These are phyloP conservation scores for Ptiloglossa arizonensis DNA, from an alignment of 1,140 invertebrate species.

Conservation along the genomic window DNA sequence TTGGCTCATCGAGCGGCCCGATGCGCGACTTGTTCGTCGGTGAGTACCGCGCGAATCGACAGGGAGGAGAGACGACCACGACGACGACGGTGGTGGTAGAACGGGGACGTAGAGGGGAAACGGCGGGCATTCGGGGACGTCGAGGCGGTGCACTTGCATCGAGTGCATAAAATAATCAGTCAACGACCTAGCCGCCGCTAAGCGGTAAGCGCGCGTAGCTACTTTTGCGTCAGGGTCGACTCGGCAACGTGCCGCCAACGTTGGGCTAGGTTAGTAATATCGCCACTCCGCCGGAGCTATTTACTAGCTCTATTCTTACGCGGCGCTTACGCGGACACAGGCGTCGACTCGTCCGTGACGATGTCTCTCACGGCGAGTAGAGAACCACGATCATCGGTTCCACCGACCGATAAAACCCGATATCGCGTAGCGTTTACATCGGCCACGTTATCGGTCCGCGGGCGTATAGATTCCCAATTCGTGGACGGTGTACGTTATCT, in stretches of 20 bases:
- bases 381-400: neutral
- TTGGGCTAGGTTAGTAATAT: slow-evolving; percentile 77
- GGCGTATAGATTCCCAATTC: slow-evolving; percentile 5
- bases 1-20: neutral
- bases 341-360: neutral
- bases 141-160: slow-evolving; percentile 60
- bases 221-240: slow-evolving; percentile 76
- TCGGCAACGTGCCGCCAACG: slow-evolving; percentile 67
- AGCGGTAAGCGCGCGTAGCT: slow-evolving; percentile 53
- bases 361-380: neutral
- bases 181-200: slow-evolving; percentile 72
- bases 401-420: slow-evolving; percentile 9
- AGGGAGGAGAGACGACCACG: neutral
- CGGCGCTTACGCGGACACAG: slow-evolving; percentile 24
- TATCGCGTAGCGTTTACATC: neutral
- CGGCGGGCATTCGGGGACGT: no score
- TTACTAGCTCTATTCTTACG: slow-evolving; percentile 70
- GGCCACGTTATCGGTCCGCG: neutral
- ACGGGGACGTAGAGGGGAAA: no score
- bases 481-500: neutral
- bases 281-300: slow-evolving; percentile 56
- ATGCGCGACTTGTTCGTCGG: neutral
- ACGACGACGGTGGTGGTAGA: neutral
- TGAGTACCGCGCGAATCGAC: neutral
- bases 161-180: slow-evolving; percentile 77